A percentile compares a stretch with the other conserved stretches of the same genome.
Evolutionary conservation across 2,113 vertebrate species (phyloP).

Genomic region (Tragulus kanchil): DNA sequence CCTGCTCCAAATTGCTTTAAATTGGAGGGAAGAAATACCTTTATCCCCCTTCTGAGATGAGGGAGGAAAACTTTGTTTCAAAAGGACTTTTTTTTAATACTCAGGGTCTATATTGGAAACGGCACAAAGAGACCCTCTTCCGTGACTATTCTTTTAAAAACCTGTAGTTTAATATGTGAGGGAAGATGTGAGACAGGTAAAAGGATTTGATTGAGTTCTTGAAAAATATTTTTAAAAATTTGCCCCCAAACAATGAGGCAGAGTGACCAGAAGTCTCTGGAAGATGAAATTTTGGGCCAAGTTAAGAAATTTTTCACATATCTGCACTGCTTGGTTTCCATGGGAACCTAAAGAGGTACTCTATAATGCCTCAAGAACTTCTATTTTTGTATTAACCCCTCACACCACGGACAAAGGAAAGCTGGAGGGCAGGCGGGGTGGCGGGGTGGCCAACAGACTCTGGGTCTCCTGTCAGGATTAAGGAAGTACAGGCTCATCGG

Average conservation of each 20-base stretch:
- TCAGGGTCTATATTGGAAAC: background rate
- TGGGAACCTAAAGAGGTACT: slow-evolving; percentile 72
- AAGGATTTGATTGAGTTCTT: background rate
- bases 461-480: accelerated
- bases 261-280: slow-evolving; percentile 39
- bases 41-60: background rate
- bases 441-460: background rate
- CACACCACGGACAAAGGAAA: slow-evolving; percentile 1
- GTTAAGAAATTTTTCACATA: slow-evolving; percentile 40
- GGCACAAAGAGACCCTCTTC: background rate
- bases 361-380: slow-evolving; percentile 29
- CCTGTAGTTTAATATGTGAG: too few relatives aligned
- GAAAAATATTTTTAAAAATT: background rate
- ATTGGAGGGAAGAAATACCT: background rate
- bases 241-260: background rate
- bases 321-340: slow-evolving; percentile 76
- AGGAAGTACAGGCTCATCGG: accelerated
- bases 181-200: too few relatives aligned
- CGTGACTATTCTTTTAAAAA: background rate
- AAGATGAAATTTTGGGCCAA: slow-evolving; percentile 64
- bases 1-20: background rate
- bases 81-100: background rate
- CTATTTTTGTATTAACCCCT: slow-evolving; percentile 73
- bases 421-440: too few relatives aligned
- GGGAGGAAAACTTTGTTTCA: background rate